These are phyloP conservation scores for Vulpes ferrilata DNA, from an alignment of 2,113 vertebrate species.

Conservation along the genomic window DNA sequence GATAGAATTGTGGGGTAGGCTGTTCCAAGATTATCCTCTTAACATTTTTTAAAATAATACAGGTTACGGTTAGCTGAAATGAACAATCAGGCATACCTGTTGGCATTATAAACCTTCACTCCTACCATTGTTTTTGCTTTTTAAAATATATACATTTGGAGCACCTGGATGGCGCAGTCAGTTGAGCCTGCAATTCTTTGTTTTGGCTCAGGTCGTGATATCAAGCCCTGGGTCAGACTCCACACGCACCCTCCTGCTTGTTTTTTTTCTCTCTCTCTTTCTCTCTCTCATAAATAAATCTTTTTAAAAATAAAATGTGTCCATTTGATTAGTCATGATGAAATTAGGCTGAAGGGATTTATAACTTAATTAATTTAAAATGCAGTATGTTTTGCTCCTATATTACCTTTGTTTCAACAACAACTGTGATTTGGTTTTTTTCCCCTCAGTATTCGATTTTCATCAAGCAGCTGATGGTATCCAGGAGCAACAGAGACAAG, in stretches of 20 bases:
- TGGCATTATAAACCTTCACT: background rate
- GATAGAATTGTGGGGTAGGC: background rate
- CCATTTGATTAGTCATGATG: background rate
- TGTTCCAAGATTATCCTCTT: background rate
- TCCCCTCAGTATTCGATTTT: constrained; percentile 97
- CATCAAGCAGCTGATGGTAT: constrained; percentile 98
- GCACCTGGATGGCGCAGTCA: background rate
- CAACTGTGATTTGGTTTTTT: constrained; percentile 78
- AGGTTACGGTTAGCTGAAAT: background rate
- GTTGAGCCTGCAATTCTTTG: background rate
- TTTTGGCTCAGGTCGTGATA: background rate
- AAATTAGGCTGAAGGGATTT: background rate
- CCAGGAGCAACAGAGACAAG: constrained; percentile 97
- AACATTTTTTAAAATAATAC: background rate
- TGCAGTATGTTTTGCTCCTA: background rate
- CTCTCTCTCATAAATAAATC: background rate
- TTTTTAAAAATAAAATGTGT: background rate
- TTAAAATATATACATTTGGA: background rate
- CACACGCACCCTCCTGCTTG: background rate
- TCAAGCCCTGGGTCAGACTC: background rate
- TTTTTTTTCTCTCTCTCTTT: background rate
- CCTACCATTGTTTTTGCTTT: background rate
- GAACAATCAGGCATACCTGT: background rate
- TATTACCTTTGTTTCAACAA: constrained; percentile 1
- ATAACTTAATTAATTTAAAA: constrained; percentile 16